phyloP scores from a whole-genome alignment of 2,113 vertebrate genomes.

The Phycodurus eques region DNA sequence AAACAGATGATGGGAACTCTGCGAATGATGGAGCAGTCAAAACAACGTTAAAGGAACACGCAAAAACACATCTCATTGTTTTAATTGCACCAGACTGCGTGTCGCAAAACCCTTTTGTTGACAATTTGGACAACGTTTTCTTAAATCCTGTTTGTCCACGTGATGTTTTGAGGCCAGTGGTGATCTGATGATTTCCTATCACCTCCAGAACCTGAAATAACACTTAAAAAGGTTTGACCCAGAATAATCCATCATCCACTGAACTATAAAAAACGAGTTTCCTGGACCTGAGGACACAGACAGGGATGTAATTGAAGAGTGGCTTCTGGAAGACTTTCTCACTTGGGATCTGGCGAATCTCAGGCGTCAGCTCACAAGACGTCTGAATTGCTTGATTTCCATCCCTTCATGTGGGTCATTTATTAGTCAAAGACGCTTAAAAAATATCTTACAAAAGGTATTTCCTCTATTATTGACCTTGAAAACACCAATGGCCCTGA shows the following conservation, averaged over 20 bases:
- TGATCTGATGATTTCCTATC: slow-evolving; percentile 28
- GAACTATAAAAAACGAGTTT: slow-evolving; percentile 45
- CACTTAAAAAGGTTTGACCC: slow-evolving; percentile 51
- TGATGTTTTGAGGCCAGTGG: slow-evolving; percentile 36
- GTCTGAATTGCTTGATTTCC: slow-evolving; percentile 53
- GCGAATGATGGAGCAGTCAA: slow-evolving; percentile 78
- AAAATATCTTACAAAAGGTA: not conserved
- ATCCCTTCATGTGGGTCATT: slow-evolving; percentile 48
- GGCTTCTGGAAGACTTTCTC: slow-evolving; percentile 47
- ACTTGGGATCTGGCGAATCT: slow-evolving; percentile 61
- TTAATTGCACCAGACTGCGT: slow-evolving; percentile 66
- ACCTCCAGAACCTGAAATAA: slow-evolving; percentile 51
- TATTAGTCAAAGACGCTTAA: slow-evolving; percentile 13
- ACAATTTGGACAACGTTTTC: not conserved
- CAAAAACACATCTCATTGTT: slow-evolving; percentile 45
- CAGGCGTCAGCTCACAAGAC: slow-evolving; percentile 51
- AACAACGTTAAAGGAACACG: slow-evolving; percentile 76
- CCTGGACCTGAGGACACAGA: slow-evolving; percentile 15
- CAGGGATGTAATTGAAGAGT: slow-evolving; percentile 15
- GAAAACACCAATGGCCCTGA: not conserved
- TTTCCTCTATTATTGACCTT: not conserved
- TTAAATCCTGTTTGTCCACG: not conserved
- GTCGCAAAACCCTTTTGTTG: not conserved
- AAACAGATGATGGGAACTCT: slow-evolving; percentile 80
- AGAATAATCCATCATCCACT: slow-evolving; percentile 46